phyloP scores from a whole-genome alignment of 2,888 invertebrate genomes.

The Ichneumoninae sp. region DNA sequence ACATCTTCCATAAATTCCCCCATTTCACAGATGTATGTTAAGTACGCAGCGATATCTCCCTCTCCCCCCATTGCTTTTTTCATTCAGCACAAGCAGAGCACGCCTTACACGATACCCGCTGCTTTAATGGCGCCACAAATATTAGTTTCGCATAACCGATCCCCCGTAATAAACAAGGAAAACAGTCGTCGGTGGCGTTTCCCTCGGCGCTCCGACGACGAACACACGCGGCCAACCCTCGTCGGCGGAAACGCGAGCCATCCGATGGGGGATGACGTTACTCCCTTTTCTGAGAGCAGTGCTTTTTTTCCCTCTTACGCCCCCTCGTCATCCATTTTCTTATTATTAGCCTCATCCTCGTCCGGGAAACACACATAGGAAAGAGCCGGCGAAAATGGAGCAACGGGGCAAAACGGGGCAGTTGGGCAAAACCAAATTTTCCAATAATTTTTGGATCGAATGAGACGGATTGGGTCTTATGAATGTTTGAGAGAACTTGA shows the following conservation, averaged over 20 bases:
- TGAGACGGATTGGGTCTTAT: too few species aligned
- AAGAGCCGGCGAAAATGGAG: too few species aligned
- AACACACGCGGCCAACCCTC: slow-evolving; percentile 31
- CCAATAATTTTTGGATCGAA: too few species aligned
- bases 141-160: slow-evolving; percentile 62
- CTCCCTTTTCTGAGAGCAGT: slow-evolving; percentile 17
- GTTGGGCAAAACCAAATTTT: too few species aligned
- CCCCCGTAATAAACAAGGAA: slow-evolving; percentile 57
- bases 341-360: slow-evolving; percentile 42
- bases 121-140: slow-evolving; percentile 61
- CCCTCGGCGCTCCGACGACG: background rate
- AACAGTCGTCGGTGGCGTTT: slow-evolving; percentile 39
- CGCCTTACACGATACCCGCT: slow-evolving; percentile 25
- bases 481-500: too few species aligned
- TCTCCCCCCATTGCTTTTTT: background rate
- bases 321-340: slow-evolving; percentile 53
- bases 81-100: background rate
- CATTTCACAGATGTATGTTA: slow-evolving; percentile 37
- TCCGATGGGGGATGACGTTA: slow-evolving; percentile 17
- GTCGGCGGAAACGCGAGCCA: slow-evolving; percentile 34
- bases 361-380: background rate
- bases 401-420: too few species aligned
- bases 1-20: slow-evolving; percentile 23
- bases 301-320: slow-evolving; percentile 28
- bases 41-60: slow-evolving; percentile 34